Conservation (phyloP, 2,888 invertebrate genomes). For the Drosophila maculinotata region DNA sequence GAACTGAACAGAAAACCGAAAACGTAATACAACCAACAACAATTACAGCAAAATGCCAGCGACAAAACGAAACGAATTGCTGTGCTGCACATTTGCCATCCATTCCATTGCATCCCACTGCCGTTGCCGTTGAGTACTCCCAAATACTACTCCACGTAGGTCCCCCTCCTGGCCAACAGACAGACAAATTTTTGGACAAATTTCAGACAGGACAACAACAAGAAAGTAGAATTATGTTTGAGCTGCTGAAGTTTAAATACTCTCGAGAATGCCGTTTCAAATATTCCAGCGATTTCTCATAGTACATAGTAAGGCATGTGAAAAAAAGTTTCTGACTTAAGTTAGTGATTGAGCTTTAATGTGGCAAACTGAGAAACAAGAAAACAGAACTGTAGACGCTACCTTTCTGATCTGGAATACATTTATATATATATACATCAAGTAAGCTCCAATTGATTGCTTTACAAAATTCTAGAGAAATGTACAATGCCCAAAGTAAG, state of each 20-base stretch:
- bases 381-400: no score
- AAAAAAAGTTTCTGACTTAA: no score
- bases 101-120: neutral
- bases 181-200: slow-evolving; percentile 64
- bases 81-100: slow-evolving; percentile 71
- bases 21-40: slow-evolving; percentile 53
- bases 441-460: no score
- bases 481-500: neutral
- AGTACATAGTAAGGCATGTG: no score
- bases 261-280: neutral
- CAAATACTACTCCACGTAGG: slow-evolving; percentile 1
- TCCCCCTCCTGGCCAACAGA: slow-evolving; percentile 26
- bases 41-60: slow-evolving; percentile 68
- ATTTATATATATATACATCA: no score
- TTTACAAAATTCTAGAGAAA: neutral
- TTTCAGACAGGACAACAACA: slow-evolving; percentile 15
- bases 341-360: no score
- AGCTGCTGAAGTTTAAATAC: neutral
- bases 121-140: slow-evolving; percentile 17
- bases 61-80: slow-evolving; percentile 68
- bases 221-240: neutral
- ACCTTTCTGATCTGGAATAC: no score
- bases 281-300: no score
- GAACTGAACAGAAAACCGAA: slow-evolving; percentile 30
- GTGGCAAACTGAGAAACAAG: no score